These are phyloP conservation scores for Ernsta delagoae DNA, from an alignment of 2,888 invertebrate genomes.

Conservation along the genomic window DNA sequence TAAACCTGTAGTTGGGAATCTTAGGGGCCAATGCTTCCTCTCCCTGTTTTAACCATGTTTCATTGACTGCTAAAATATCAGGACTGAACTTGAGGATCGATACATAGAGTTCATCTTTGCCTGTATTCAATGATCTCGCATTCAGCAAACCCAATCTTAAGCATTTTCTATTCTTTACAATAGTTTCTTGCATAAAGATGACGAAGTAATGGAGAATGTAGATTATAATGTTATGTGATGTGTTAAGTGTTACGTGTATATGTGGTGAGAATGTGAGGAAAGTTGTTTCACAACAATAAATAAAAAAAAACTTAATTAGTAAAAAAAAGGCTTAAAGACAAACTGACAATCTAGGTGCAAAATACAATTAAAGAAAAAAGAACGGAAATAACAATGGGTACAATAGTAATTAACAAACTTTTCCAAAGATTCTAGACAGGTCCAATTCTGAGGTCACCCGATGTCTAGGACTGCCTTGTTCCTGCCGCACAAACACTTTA, in stretches of 20 bases:
- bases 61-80: not conserved
- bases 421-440: not conserved
- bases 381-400: not conserved
- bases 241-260: no score
- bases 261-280: no score
- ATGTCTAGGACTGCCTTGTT: not conserved
- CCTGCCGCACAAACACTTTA: not conserved
- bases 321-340: no score
- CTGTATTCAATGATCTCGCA: constrained; percentile 1
- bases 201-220: no score
- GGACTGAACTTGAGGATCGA: not conserved
- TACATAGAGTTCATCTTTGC: not conserved
- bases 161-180: not conserved
- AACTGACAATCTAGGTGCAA: no score
- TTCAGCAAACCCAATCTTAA: not conserved
- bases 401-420: not conserved
- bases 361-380: not conserved
- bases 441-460: not conserved
- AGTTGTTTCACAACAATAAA: no score
- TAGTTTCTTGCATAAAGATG: not conserved
- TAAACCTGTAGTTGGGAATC: not conserved
- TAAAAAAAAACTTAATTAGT: no score
- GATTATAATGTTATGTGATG: no score
- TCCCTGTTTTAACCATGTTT: not conserved
- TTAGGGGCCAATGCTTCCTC: not conserved